Evolutionary conservation across 92 coral and sea anemone genomes (phyloP), one percentile per base, ranked within the genome.

Genomic region (Palythoa caribaeorum): DNA sequence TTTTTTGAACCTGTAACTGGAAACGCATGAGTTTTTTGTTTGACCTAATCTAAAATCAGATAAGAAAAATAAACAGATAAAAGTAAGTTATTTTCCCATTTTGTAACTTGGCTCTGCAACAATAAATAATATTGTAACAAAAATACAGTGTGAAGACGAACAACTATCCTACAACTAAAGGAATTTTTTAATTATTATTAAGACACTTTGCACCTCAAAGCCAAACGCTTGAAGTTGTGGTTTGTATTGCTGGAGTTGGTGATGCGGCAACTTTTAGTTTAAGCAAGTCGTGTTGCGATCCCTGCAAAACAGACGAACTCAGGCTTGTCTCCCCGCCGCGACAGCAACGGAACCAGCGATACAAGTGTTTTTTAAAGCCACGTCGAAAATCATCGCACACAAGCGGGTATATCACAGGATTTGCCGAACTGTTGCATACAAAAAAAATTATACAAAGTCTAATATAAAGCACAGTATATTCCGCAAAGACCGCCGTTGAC

Each of bases 371-470:
- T 62, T 91, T 91, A 72, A 95, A 95, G 2, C 96, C 98, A 80
- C 91, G 94, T 66, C 98, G 96, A 84, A 95, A 95, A 70, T 95
- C 98, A 38, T 88, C 98, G 68, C 98, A 93, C 79, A 95, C 92
- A 55, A 95, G 85, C 79, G 98, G 93, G 73, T 95, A 95, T 51
- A 95, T 95, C n/a, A 95, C 90, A 3, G 98, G 98, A 90, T 95
- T 95, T 53, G 96, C 98, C n/a, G 98, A 95, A 79, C 98, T 95
- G 86, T 95, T 95, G 79, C 96, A 93, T 59, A 95, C 96, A 83
- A 95, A 95, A 38, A 86, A 93, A 68, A 93, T 54, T 79, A 95
- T 91, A 73, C 96, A 91, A 68, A 95, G 48, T 70, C 93, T 95
- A 54, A 92, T 93, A 78, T 93, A 95, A 53, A 95, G 80, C 17